Evolutionary conservation across 2,888 invertebrate genomes (phyloP), one percentile per base, ranked within the genome.

Genomic region (Ptycholaimellus sp.): DNA sequence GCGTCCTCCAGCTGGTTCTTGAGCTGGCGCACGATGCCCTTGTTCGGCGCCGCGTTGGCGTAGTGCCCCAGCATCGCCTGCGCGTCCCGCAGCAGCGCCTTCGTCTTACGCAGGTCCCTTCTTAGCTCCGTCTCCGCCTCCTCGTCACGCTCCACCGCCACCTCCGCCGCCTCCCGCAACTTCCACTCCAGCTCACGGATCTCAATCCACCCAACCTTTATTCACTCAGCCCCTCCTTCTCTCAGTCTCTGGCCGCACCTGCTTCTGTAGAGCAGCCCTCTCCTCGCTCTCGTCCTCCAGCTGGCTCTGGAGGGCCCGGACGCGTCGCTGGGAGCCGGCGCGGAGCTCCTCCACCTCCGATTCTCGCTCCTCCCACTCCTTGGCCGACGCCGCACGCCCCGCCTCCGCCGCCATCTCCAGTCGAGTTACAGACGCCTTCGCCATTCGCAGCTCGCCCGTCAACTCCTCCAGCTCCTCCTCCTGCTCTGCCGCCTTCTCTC

Each of bases 341-440:
- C 87, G 69, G 22, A 78, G 73, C 51, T 87, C 85, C 56, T 90
- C 87, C 56, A 85, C 65, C 59, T 90, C 90, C 48, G 83, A 81
- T 49, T 90, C 90, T 5, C 82, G 68, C 47, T 79, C 76, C 44
- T 80, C 77, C 25, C 81, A 71, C 54, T 90, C 87, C 39, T 80
- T 63, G 18, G 36, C 40, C 30, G 40, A 35, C 7, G 47, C 51
- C 7, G 33, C 23, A 1, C 39, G 33, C 31, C 38, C 18, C 16
- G 41, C 81, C 58, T 90, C 87, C 47, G 83, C 61, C 30, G 75
- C 70, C 87, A 90, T 87, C 62, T 90, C 85, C 45, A 90, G 65
- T 2, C 85, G 71, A 2, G 46, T 48, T 20, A 87, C 67, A 59
- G 85, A 87, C 2, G 83, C 83, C 58, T 87, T 83, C 53, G 90